Base-by-base conservation (phyloP, 2,797 vertebrate species). In the Margarornis squamiger region DNA sequence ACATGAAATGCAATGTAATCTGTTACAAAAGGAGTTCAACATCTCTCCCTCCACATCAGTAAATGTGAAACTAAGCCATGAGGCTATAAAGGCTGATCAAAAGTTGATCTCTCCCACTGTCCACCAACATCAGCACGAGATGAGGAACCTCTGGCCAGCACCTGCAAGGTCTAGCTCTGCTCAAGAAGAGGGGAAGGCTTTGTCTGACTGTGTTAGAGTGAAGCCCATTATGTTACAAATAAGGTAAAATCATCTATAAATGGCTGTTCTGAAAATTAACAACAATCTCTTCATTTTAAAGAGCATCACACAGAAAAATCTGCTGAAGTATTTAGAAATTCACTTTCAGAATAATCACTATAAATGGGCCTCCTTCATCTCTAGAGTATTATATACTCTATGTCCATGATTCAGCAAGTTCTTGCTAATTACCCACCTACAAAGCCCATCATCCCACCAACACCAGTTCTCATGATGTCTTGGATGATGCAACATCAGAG, bases 191-290 rank as follows among this genome's bases (percentile, higher is more conserved):
- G 7, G 32, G 13, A 88, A 78, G 11, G 24, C 9, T 58, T 86
- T 84, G 62, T 93, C 92, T 91, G 75, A 77, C 36, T 86, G 30
- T 38, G 27, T 74, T 62, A 52, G n/a, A 66, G 57, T 26, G 80
- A 97, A 94, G 62, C 38, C 93, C 43, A 81, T 62, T 63, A 66
- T 55, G 14, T 75, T 92, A 87, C 62, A 90, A 97, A 91, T 80
- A 96, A 75, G 39, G 26, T 39, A 91, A 96, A 97, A 96, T 96
- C 65, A 94, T 77, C 72, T 81, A 41, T 63, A 96, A 96, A 73
- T 17, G 38, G 38, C 23, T 52, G 70, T 77, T 84, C 81, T 68
- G 72, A 96, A 97, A 96, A 92, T 65, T 73, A 76, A 85, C 7
- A 12, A 58, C 61, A 48, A 90, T 59, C 71, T 93, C 79, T 92